Conservation (phyloP, 2,888 invertebrate genomes). For the Polyommatus icarus region DNA sequence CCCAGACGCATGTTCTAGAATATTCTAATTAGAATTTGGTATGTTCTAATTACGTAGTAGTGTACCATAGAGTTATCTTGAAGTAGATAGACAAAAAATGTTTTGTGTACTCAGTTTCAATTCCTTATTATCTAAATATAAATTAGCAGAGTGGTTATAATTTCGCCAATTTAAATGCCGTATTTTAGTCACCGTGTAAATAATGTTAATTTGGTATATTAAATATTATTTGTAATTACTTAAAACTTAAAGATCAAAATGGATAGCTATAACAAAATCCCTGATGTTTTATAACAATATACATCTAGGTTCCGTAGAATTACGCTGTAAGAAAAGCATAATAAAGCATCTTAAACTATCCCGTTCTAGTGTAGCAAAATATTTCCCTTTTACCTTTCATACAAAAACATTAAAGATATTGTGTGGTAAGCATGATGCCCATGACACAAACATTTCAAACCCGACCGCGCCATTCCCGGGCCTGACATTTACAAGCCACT, state of each 20-base stretch:
- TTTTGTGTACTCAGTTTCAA: background rate
- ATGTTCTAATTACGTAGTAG: background rate
- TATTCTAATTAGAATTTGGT: background rate
- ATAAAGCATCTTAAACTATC: background rate
- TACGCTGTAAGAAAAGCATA: too few relatives aligned
- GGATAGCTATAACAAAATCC: background rate
- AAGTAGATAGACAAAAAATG: background rate
- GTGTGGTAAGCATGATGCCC: background rate
- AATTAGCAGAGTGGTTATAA: background rate
- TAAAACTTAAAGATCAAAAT: background rate
- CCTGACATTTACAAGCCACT: conserved; percentile 7
- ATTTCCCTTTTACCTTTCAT: background rate
- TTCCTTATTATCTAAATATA: background rate
- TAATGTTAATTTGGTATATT: too few relatives aligned
- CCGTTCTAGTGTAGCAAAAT: background rate
- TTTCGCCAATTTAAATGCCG: background rate
- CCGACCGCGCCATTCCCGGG: background rate
- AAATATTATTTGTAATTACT: too few relatives aligned
- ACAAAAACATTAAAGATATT: background rate
- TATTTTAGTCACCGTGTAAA: background rate
- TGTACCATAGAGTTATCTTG: background rate
- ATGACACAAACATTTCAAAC: background rate
- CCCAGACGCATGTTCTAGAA: conserved; percentile 13
- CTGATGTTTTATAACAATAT: too few relatives aligned
- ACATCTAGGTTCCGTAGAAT: too few relatives aligned